Evolutionary conservation across 2,113 vertebrate genomes (phyloP), one percentile per base, ranked within the genome.

Genomic region (Oenanthe melanoleuca): DNA sequence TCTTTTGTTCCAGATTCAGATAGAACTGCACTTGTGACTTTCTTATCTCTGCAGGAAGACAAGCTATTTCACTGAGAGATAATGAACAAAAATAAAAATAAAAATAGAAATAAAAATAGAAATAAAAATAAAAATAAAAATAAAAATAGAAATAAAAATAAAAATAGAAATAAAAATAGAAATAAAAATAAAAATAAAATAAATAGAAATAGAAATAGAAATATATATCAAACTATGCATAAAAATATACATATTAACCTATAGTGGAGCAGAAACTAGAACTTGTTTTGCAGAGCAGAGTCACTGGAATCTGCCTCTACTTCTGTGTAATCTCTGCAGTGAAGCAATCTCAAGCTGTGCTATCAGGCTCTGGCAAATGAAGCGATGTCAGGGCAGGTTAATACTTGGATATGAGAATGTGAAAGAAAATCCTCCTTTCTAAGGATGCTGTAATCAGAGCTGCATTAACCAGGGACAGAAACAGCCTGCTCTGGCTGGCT

Each of bases 351-450:
- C 82, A 65, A 90, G 59, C 94, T 71, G 71, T 52, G 86, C 53
- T 69, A 53, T 75, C 64, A 50, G 88, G 88, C 82, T 86, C 67
- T 55, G 50, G 34, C 60, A 93, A 90, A 89, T 22, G 53, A 92
- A 92, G 64, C 1, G 2, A 59, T 75, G 86, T 90, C 90, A 92
- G 64, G 44, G 75, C 82, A 83, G 80, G 90, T 95, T 92, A 92
- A 86, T 90, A 70, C 71, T 70, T 57, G 82, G 79, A 55, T 61
- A 63, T 56, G 64, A 88, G 87, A 96, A 79, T 3, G 40, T 1
- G 3, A 59, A 95, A 92, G 95, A 86, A 95, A 95, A 95, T 75
- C 86, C 1, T 8, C 59, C 78, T 84, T 89, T 82, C 74, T 79
- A 79, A 92, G 69, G 83, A 84, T 71, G 44, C 72, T 79, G 61